Evolutionary conservation across 2,113 vertebrate genomes (phyloP).

Genomic region (Syrmaticus mikado): DNA sequence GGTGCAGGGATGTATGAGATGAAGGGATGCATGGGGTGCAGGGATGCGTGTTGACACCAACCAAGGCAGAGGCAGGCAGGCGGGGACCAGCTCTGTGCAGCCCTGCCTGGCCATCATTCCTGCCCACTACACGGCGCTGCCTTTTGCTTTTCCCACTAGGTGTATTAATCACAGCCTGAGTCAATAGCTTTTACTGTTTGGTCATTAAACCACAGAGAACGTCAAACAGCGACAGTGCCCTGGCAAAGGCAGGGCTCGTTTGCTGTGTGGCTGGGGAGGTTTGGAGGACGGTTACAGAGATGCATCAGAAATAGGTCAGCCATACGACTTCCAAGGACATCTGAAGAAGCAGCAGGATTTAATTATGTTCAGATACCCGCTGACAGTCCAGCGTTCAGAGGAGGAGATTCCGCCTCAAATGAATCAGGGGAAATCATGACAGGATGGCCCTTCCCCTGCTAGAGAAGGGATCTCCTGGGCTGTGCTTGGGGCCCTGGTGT

Average conservation of each 20-base stretch:
- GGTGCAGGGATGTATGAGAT: neutral
- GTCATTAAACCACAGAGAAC: neutral
- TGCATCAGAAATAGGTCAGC: neutral
- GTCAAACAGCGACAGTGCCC: too few species aligned
- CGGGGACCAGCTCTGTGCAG: neutral
- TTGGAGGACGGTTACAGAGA: neutral
- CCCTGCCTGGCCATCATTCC: neutral
- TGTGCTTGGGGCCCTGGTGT: neutral
- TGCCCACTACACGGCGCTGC: neutral
- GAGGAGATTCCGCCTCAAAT: neutral
- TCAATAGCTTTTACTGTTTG: neutral
- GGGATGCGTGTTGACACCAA: neutral
- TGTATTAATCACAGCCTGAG: neutral
- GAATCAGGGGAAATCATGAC: accelerated
- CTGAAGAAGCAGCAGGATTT: neutral
- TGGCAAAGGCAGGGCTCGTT: neutral
- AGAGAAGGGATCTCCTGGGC: accelerated
- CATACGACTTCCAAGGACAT: neutral
- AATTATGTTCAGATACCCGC: neutral
- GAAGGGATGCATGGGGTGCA: neutral
- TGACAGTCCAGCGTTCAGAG: neutral
- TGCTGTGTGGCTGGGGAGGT: neutral
- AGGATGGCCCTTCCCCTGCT: accelerated
- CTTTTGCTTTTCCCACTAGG: neutral
- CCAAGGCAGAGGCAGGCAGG: neutral